Conservation (phyloP, 2,888 invertebrate species). For the Patella depressa region DNA sequence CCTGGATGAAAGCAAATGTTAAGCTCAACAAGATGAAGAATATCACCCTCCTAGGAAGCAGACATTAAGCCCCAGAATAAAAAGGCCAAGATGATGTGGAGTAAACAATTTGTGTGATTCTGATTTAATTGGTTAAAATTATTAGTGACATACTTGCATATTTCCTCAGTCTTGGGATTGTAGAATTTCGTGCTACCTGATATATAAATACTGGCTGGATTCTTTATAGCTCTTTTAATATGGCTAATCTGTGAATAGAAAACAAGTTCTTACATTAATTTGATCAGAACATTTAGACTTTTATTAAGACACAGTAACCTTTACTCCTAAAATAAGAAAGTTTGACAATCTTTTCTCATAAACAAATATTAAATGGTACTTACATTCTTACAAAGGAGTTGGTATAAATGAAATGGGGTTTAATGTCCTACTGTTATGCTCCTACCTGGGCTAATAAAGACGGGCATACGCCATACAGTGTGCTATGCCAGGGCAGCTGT, state of each 20-base stretch:
- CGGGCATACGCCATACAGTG: no score
- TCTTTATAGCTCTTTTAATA: slow-evolving; percentile 36
- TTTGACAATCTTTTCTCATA: no score
- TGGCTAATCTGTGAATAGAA: slow-evolving; percentile 37
- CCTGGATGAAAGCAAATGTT: no score
- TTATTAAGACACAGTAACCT: not conserved
- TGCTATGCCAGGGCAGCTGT: no score
- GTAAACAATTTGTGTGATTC: no score
- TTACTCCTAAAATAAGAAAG: no score
- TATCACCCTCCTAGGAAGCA: slow-evolving; percentile 2
- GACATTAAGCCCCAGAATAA: not conserved
- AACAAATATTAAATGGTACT: no score
- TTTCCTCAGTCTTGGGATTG: slow-evolving; percentile 43
- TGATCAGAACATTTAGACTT: not conserved
- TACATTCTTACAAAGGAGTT: no score
- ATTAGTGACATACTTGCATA: slow-evolving; percentile 49
- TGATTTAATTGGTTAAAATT: not conserved
- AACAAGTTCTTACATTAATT: not conserved
- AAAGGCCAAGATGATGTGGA: not conserved
- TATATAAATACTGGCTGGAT: slow-evolving; percentile 51
- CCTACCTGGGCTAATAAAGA: no score
- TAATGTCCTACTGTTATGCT: not conserved
- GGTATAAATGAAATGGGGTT: slow-evolving; percentile 20
- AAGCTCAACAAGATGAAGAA: not conserved
- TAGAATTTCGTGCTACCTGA: slow-evolving; percentile 50